These are phyloP conservation scores for Carettochelys insculpta DNA, from an alignment of 2,113 vertebrate genomes.

Conservation along the genomic window DNA sequence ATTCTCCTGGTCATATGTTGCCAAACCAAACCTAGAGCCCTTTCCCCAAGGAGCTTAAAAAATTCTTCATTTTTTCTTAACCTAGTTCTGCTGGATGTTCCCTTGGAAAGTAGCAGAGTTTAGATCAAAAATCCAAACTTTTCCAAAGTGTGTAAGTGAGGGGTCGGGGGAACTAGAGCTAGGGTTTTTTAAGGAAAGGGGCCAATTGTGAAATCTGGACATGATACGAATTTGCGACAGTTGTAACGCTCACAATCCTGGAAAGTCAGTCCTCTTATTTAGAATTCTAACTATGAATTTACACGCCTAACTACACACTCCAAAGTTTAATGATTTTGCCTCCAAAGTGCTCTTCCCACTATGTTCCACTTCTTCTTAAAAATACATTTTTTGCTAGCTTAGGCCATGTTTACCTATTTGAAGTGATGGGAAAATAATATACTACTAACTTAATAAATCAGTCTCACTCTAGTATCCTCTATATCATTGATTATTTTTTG, in stretches of 20 bases:
- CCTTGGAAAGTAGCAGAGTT: background rate
- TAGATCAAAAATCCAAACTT: background rate
- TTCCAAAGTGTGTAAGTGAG: too few relatives aligned
- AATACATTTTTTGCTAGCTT: background rate
- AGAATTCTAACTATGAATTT: background rate
- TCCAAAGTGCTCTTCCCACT: background rate
- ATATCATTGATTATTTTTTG: background rate
- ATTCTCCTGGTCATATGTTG: background rate
- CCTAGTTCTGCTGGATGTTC: background rate
- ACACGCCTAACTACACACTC: background rate
- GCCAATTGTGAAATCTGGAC: background rate
- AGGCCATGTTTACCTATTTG: background rate
- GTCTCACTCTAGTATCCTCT: background rate
- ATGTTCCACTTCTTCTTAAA: background rate
- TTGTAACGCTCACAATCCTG: background rate
- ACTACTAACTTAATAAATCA: background rate
- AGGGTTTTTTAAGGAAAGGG: background rate
- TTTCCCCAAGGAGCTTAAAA: background rate
- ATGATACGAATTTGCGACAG: background rate
- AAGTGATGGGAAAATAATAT: background rate
- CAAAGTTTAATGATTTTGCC: background rate
- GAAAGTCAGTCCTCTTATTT: background rate
- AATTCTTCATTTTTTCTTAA: background rate
- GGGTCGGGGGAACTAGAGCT: background rate
- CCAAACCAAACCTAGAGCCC: fast-evolving